Evolutionary conservation across 2,113 vertebrate species (phyloP).

Genomic region (Apodemus sylvaticus): DNA sequence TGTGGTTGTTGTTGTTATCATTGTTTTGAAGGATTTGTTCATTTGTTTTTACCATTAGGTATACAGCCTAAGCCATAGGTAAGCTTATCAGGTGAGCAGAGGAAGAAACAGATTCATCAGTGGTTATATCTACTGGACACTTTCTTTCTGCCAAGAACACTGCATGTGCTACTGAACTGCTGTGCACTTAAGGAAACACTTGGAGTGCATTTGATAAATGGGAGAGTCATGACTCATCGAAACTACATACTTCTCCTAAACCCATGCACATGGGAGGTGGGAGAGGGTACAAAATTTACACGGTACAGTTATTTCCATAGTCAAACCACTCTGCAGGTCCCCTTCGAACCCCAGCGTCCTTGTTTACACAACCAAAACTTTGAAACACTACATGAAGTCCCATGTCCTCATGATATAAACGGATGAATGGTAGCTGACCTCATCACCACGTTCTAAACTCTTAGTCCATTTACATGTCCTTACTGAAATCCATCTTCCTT

Average conservation of each 20-base stretch:
- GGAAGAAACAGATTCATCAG: not conserved
- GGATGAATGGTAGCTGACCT: not conserved
- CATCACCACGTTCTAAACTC: slow-evolving; percentile 16
- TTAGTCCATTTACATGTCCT: slow-evolving; percentile 20
- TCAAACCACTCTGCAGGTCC: not conserved
- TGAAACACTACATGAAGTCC: not conserved
- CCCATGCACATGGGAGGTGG: not conserved
- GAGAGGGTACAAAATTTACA: not conserved
- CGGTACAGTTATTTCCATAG: not conserved
- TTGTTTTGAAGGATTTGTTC: too few species aligned
- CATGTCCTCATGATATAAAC: not conserved
- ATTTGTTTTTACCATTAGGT: not conserved
- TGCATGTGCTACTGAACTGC: not conserved
- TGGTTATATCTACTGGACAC: not conserved
- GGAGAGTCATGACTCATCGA: not conserved
- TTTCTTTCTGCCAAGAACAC: not conserved
- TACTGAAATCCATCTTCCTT: not conserved
- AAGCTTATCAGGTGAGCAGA: not conserved
- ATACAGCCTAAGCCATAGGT: not conserved
- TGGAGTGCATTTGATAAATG: not conserved
- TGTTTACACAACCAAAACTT: not conserved
- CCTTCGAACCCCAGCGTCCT: not conserved
- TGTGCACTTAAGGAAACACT: not conserved
- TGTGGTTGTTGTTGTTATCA: too few species aligned
- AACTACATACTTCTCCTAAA: not conserved